Evolutionary conservation across 2,113 vertebrate genomes (phyloP).

Genomic region (Hystrix brachyura): DNA sequence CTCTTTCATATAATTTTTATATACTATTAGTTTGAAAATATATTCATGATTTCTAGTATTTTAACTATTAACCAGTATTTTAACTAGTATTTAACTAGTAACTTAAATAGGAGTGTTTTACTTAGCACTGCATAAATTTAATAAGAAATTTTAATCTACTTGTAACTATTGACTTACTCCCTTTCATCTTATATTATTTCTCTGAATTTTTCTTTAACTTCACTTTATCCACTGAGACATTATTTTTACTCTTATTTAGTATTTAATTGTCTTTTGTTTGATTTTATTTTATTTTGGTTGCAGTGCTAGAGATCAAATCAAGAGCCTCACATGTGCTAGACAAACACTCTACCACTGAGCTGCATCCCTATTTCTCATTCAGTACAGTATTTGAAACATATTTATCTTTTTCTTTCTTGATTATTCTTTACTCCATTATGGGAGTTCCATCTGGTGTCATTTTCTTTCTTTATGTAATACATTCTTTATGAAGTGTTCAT

Average conservation of each 20-base stretch:
- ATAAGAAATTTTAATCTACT: not conserved
- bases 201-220: not conserved
- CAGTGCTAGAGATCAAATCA: not conserved
- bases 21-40: not conserved
- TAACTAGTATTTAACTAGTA: too few species aligned
- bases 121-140: not conserved
- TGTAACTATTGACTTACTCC: not conserved
- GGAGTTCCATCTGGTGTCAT: not conserved
- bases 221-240: not conserved
- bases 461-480: not conserved
- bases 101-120: not conserved
- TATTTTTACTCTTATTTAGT: not conserved
- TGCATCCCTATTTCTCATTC: not conserved
- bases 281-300: not conserved
- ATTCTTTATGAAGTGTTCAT: not conserved
- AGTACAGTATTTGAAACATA: not conserved
- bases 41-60: not conserved
- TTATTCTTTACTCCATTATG: not conserved
- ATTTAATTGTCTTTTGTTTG: not conserved
- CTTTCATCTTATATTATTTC: not conserved
- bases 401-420: not conserved
- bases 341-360: not conserved
- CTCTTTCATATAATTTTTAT: not conserved
- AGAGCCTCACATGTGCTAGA: not conserved
- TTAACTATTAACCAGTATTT: constrained; percentile 1